Percentiles rank a stretch among this genome's conserved stretches.
These are phyloP conservation scores for Xenus cinereus DNA, from an alignment of 2,113 vertebrate genomes.

Conservation along the genomic window DNA sequence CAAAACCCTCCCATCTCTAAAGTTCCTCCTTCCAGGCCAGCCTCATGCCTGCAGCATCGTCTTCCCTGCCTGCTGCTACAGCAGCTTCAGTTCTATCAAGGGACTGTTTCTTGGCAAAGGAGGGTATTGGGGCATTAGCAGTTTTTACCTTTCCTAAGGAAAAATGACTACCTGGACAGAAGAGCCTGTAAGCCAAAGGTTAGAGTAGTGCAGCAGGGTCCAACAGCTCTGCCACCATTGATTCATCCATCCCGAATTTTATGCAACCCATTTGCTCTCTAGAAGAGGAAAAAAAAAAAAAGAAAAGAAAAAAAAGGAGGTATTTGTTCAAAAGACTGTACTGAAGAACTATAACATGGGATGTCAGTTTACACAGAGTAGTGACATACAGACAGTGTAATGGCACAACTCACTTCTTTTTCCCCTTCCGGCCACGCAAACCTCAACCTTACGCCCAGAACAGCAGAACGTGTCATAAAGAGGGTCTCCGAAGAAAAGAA, in stretches of 20 bases:
- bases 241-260: not conserved
- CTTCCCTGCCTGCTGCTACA: not conserved
- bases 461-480: not conserved
- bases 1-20: not conserved
- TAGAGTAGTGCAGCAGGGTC: not conserved
- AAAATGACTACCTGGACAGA: not conserved
- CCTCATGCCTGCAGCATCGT: not conserved
- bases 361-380: not conserved
- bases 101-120: not conserved
- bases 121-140: not conserved
- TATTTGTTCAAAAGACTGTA: not conserved
- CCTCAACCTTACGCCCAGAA: not conserved
- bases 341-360: not conserved
- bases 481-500: not conserved
- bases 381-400: not conserved
- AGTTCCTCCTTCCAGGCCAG: not conserved
- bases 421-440: not conserved
- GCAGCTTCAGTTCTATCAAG: not conserved
- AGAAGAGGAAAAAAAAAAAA: not conserved
- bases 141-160: not conserved
- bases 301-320: not conserved
- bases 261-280: not conserved
- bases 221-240: not conserved
- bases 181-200: not conserved
- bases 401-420: not conserved